Percentiles rank a stretch among this genome's conserved stretches.
Conservation (phyloP, 2,113 vertebrate species). For the Alouatta palliata region DNA sequence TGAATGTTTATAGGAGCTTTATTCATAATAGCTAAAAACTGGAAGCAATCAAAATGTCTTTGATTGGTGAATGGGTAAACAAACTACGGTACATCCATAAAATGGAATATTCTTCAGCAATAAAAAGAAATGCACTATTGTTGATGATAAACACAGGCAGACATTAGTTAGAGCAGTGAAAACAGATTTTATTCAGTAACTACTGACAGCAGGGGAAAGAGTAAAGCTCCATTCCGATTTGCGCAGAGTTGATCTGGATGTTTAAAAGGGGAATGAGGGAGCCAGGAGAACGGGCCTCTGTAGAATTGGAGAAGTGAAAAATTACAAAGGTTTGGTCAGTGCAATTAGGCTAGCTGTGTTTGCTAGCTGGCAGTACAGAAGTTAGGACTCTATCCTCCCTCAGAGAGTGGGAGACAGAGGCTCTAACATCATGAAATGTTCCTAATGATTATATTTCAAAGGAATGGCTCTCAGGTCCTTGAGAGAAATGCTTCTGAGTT, state of each 20-base stretch:
- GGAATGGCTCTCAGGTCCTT: not conserved
- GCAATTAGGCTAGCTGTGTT: not conserved
- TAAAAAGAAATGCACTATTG: not conserved
- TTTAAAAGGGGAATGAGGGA: not conserved
- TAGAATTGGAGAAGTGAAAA: not conserved
- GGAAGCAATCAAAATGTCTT: not conserved
- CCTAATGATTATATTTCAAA: not conserved
- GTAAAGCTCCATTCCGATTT: not conserved
- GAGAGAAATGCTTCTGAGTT: not conserved
- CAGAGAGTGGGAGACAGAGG: not conserved
- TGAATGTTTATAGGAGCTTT: not conserved
- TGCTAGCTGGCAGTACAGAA: not conserved
- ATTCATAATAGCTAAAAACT: not conserved
- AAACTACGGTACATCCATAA: not conserved
- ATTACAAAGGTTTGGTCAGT: not conserved
- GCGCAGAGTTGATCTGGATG: not conserved
- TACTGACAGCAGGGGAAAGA: not conserved
- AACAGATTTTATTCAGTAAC: not conserved
- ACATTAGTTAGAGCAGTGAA: not conserved
- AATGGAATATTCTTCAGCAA: not conserved
- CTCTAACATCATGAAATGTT: not conserved
- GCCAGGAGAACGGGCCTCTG: not conserved
- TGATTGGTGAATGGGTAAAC: not conserved
- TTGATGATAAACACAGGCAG: not conserved
- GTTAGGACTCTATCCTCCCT: not conserved